Evolutionary conservation across 1,140 invertebrate species (phyloP), one percentile per base, ranked within the genome.

Genomic region (Drosophila repleta): DNA sequence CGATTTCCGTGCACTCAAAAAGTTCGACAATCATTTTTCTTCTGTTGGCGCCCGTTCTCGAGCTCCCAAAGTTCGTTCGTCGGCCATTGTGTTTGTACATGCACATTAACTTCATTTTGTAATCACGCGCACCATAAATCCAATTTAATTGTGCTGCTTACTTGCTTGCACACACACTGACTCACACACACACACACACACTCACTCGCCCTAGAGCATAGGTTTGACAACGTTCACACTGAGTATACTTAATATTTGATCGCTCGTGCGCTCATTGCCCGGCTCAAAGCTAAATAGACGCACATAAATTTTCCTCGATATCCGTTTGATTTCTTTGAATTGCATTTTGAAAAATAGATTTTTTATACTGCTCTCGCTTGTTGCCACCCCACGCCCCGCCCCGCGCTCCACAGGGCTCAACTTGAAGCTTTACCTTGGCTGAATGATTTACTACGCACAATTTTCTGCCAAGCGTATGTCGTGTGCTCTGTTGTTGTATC

Each of bases 201-300:
- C 37, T 46, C 43, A 68, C 51, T 48, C 52, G 70, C 61, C 7
- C 7, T 7, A n/a, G n/a, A n/a, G n/a, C 29, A 29, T 41, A 65
- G 49, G 63, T 48, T 84, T 87, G 78, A 52, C 80, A 55, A 49
- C 56, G 74, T 53, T 67, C 67, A 49, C 74, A 56, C 49, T 52
- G 83, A 83, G 83, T 88, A 79, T 87, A 88, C 82, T 82, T 88
- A 87, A 88, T 88, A 82, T 79, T 73, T 87, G 82, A 41, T 79
- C 83, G 58, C 60, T 87, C 83, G 74, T 82, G 78, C 82, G 70
- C 80, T 83, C 79, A 49, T 51, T 75, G 45, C 52, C 52, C 61
- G 58, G 66, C 75, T 81, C 66, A 73, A 76, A 87, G 66, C 77
- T 79, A 87, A 87, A 87, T 87, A 85, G 81, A 87, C 79, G 82